Base-by-base conservation (phyloP, 2,113 vertebrate species). In the Prochilodus magdalenae region DNA sequence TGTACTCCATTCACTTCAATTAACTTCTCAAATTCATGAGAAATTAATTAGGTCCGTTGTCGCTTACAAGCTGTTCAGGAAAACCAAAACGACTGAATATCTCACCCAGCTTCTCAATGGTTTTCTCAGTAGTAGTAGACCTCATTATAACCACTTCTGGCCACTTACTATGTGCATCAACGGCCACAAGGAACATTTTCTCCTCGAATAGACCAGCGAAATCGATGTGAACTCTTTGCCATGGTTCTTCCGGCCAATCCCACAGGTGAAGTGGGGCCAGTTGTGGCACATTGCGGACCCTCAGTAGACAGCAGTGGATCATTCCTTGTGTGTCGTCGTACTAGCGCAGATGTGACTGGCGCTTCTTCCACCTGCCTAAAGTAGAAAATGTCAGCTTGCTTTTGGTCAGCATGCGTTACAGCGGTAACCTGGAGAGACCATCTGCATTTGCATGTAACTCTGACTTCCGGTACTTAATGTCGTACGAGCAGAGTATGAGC, bases 31-130 rank as follows among this genome's bases (percentile, higher is more conserved):
- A n/a, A n/a, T n/a, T n/a, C n/a, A n/a, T n/a, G n/a, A n/a, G n/a
- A n/a, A n/a, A n/a, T n/a, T n/a, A n/a, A n/a, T n/a, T n/a, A 29
- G 76, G 75, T 0, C 73, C 67, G 36, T 82, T 87, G 57, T 87
- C 83, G 20, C 20, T 66, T 13, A 85, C 66, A 76, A 85, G 60
- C 18, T 77, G 75, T 36, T 27, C 27, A 0, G 76, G 83, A 0
- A 49, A 59, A 5, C 80, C 76, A 62, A 83, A 85, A 15, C 20
- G 16, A 55, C 67, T 20, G 5, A 84, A 86, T 7, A 80, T 60
- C 30, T 57, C 29, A 11, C 30, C 33, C 15, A 78, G 22, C 4
- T 67, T 71, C 29, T 86, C 20, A 18, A 36, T 55, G 7, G 62
- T 81, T 60, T 75, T 84, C 36, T 36, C 36, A 36, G 36, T 36